Base-by-base conservation (phyloP, 2,797 vertebrate genomes). In the Gadopsis marmoratus region DNA sequence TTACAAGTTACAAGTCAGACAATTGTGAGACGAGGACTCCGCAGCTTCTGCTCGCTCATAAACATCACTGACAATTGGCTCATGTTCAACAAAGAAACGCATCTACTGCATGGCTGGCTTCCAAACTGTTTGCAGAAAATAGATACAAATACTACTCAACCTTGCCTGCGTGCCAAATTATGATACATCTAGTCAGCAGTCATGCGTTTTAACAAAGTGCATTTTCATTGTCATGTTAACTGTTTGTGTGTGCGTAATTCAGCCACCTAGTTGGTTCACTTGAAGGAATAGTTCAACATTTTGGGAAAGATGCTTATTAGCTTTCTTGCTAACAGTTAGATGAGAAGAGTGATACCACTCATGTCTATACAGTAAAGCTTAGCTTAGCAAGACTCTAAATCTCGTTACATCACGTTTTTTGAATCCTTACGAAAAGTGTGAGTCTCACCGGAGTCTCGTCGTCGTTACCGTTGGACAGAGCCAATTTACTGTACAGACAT, bases 81-180 rank as follows among this genome's bases (percentile, higher is more conserved):
- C 47, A 12, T 21, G 61, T 74, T 77, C 65, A 73, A 31, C 61
- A 65, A 17, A 66, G 48, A 69, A 75, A 64, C 50, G 56, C 45
- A 26, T 79, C 60, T 21, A 9, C 64, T 23, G 74, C 61, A 58
- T 74, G 77, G 73, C 71, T 23, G 76, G 8, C 10, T 47, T 83
- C 59, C 81, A 83, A 60, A 63, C 45, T 5, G 67, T 41, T 79
- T 83, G 81, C 53, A 71, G 43, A 66, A 77, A 78, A 71, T 53
- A 76, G 37, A 81, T 41, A 55, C 59, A 76, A 65, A 78, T 19
- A 64, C 54, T 66, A 56, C 67, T 71, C 41, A 55, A 60, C 74
- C 50, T 69, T 45, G 62, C 78, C 55, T n/a, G 50, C 0, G 2
- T 45, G 75, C 60, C 72, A 81, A 55, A 61, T 50, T 48, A 55